Evolutionary conservation across 2,888 invertebrate species (phyloP).

Genomic region (Drosophila kanekoi): DNA sequence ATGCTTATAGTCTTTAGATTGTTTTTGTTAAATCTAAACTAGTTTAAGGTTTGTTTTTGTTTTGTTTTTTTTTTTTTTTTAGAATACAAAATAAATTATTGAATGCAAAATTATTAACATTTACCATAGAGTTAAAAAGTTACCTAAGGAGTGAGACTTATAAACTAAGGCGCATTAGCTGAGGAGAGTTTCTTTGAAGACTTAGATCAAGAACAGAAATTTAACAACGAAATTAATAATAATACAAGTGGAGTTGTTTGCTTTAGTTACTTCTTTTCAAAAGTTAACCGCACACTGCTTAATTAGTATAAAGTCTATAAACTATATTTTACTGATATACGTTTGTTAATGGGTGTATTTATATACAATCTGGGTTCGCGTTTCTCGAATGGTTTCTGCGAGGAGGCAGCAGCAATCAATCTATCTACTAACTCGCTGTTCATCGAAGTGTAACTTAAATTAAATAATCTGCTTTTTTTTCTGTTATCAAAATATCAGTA

Average conservation of each 20-base stretch:
- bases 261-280: conserved; percentile 33
- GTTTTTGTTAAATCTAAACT: conserved; percentile 45
- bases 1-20: conserved; percentile 76
- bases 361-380: conserved; percentile 50
- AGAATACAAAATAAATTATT: conserved; percentile 77
- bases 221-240: conserved; percentile 58
- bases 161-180: conserved; percentile 49
- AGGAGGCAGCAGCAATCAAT: conserved; percentile 32
- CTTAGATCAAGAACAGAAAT: conserved; percentile 52
- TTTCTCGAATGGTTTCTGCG: conserved; percentile 22
- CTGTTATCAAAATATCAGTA: conserved; percentile 42
- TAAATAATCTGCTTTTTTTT: conserved; percentile 8
- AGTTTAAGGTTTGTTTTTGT: conserved; percentile 26
- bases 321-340: conserved; percentile 48
- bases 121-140: conserved; percentile 49
- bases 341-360: conserved; percentile 25
- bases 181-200: conserved; percentile 44
- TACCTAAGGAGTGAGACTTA: conserved; percentile 47
- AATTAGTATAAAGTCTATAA: conserved; percentile 25
- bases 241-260: conserved; percentile 44
- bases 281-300: conserved; percentile 43
- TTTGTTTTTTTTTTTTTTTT: conserved; percentile 42
- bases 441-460: conserved; percentile 12
- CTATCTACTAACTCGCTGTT: background rate
- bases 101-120: conserved; percentile 73